Evolutionary conservation across 2,888 invertebrate genomes (phyloP).

Genomic region (Morpho helenor): DNA sequence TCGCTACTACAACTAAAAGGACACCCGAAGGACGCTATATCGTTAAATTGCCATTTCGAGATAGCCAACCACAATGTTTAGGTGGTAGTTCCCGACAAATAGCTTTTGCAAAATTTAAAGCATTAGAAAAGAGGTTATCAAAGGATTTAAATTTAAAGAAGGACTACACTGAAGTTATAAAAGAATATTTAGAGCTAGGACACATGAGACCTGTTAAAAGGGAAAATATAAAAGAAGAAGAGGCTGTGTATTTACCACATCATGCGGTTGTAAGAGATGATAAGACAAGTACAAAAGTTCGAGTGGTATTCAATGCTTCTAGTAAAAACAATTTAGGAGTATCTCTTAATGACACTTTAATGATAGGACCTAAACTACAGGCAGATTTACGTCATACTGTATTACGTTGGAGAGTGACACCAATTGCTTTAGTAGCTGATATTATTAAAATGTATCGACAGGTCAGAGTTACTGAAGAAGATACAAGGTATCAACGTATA

Average conservation of each 20-base stretch:
- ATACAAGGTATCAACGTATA: conserved; percentile 10
- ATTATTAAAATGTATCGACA: conserved; percentile 2
- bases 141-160: conserved; percentile 21
- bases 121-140: conserved; percentile 20
- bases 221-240: conserved; percentile 10
- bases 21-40: conserved; percentile 24
- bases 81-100: conserved; percentile 20
- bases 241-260: conserved; percentile 1
- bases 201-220: conserved; percentile 23
- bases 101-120: conserved; percentile 22
- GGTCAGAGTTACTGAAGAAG: neutral
- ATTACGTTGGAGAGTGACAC: neutral
- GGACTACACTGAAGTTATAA: conserved; percentile 26
- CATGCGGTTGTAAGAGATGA: neutral
- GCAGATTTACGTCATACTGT: conserved; percentile 16
- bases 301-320: neutral
- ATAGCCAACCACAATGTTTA: conserved; percentile 14
- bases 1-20: conserved; percentile 11
- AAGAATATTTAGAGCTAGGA: conserved; percentile 26
- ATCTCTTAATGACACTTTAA: conserved; percentile 30
- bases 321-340: conserved; percentile 1
- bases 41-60: conserved; percentile 27
- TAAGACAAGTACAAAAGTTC: neutral
- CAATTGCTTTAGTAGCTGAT: neutral
- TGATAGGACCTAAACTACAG: conserved; percentile 32